Percentiles rank a stretch among this genome's conserved stretches.
Conservation (phyloP, 2,888 invertebrate genomes). For the Drosophila meridionalis region DNA sequence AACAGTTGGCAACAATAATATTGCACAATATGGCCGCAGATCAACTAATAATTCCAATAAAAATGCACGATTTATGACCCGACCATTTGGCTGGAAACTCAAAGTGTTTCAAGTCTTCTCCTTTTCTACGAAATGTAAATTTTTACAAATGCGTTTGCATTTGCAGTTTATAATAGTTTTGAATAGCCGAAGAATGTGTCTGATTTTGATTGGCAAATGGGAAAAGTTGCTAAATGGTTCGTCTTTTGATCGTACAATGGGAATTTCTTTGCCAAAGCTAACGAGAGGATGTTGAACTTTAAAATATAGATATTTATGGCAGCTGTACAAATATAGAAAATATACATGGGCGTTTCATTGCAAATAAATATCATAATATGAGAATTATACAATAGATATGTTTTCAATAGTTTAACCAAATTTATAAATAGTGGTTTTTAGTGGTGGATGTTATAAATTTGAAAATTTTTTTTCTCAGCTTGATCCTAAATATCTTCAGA, state of each 20-base stretch:
- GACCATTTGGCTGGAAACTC: slow-evolving; percentile 41
- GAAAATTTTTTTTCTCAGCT: no score
- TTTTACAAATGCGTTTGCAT: slow-evolving; percentile 38
- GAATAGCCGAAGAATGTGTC: slow-evolving; percentile 39
- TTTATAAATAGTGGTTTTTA: neutral
- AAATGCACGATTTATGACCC: slow-evolving; percentile 65
- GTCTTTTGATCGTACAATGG: slow-evolving; percentile 55
- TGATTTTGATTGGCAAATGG: slow-evolving; percentile 64
- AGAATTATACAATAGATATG: no score
- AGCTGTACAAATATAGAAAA: neutral
- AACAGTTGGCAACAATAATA: slow-evolving; percentile 72
- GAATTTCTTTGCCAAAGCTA: slow-evolving; percentile 23
- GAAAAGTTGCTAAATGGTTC: slow-evolving; percentile 49
- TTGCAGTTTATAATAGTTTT: slow-evolving; percentile 63
- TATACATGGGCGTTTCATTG: neutral
- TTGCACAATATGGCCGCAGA: slow-evolving; percentile 81
- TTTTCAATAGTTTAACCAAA: neutral
- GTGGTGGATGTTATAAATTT: no score
- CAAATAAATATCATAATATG: neutral
- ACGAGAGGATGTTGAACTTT: slow-evolving; percentile 49
- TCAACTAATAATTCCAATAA: slow-evolving; percentile 79
- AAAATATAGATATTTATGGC: neutral
- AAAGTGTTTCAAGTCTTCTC: slow-evolving; percentile 49
- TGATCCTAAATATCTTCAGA: no score
- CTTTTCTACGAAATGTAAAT: slow-evolving; percentile 47